phyloP scores from a whole-genome alignment of 2,113 vertebrate genomes.

The Clarias macrocephalus region DNA sequence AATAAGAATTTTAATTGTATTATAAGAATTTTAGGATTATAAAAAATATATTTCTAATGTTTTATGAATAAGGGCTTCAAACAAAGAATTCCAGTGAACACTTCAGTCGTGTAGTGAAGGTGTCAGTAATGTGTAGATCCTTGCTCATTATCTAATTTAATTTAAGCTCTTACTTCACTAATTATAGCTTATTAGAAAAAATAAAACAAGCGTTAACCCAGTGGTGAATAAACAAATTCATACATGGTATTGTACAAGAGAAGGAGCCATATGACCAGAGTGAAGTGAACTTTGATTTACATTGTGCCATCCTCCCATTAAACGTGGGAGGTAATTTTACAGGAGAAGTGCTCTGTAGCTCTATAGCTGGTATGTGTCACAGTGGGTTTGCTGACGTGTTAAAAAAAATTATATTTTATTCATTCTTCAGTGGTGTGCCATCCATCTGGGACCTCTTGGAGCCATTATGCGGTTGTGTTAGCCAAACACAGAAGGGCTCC shows the following conservation, averaged over 20 bases:
- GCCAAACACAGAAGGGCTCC: slow-evolving; percentile 48
- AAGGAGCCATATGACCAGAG: slow-evolving; percentile 44
- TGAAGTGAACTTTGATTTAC: slow-evolving; percentile 40
- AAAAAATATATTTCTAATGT: not conserved
- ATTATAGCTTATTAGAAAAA: slow-evolving; percentile 67
- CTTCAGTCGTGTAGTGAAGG: not conserved
- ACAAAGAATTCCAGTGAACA: not conserved
- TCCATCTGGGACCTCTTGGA: slow-evolving; percentile 60
- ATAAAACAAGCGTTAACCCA: slow-evolving; percentile 70
- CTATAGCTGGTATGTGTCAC: slow-evolving; percentile 54
- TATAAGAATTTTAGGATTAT: not conserved
- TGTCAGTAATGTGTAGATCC: not conserved
- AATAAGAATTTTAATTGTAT: not conserved
- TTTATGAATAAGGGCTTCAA: not conserved
- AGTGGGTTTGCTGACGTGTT: slow-evolving; percentile 52
- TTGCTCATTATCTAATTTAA: slow-evolving; percentile 49
- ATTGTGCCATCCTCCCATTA: slow-evolving; percentile 47
- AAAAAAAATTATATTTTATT: slow-evolving; percentile 63
- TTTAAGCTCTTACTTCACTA: slow-evolving; percentile 61
- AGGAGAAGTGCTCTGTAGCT: slow-evolving; percentile 51
- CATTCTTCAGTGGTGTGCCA: slow-evolving; percentile 49
- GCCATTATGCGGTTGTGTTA: slow-evolving; percentile 46
- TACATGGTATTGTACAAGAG: slow-evolving; percentile 51
- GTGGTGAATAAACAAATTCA: slow-evolving; percentile 63
- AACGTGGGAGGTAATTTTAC: slow-evolving; percentile 43